Evolutionary conservation across 2,888 invertebrate genomes (phyloP), one percentile per base, ranked within the genome.

Genomic region (Drosophila anomalata): DNA sequence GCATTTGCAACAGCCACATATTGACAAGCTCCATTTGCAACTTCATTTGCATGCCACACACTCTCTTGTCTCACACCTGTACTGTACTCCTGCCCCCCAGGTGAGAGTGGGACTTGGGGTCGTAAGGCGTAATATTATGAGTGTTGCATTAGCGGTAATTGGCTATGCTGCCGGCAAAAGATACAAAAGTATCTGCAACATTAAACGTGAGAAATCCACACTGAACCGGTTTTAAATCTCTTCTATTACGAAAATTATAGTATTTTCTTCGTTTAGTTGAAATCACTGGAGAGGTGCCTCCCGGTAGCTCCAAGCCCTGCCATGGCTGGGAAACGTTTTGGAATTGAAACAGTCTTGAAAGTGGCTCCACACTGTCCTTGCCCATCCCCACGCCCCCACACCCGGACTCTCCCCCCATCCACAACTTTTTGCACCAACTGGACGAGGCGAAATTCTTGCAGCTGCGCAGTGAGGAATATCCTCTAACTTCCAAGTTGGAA

Each of bases 71-170:
- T 29, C 53, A 8, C 41, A 31, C 39, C 68, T 14, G 31, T 2
- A 2, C 29, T 29, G 7, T 26, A 5, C 7, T 7, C 14, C n/a
- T 9, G 36, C 33, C 36, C 17, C 17, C 26, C 48, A n/a, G 47
- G 26, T 12, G 17, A 17, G 9, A 26, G 7, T 3, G 6, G 44
- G 12, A 4, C 26, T 33, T 41, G 22, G 63, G 44, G 61, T 29
- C 72, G 63, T 61, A 76, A 80, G 87, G 84, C 80, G 83, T 76
- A 69, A 86, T 80, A 83, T 81, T 71, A 81, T 75, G 81, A 65
- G 77, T 74, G 68, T 71, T 78, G 77, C 78, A 85, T 88, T 85
- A 85, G 66, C 69, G 81, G 68, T 87, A 81, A 87, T 87, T 78
- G 79, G 74, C 68, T 57, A 52, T 29, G 77, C 67, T 68, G 75